Evolutionary conservation across 2,797 vertebrate genomes (phyloP), one percentile per base, ranked within the genome.

Genomic region (Otolemur crassicaudatus): DNA sequence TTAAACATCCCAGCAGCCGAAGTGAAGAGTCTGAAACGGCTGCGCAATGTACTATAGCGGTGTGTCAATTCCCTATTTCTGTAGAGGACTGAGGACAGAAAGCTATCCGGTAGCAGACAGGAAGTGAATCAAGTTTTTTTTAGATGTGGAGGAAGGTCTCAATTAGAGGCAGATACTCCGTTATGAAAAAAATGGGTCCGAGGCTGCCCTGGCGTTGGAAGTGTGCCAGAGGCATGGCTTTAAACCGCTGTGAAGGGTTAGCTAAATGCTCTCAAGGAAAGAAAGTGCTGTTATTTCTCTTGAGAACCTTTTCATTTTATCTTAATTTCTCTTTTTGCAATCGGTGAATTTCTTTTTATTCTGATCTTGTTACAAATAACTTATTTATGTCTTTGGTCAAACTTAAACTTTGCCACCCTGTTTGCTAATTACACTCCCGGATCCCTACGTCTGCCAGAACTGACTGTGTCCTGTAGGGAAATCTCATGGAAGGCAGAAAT

Each of bases 281-380:
- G 34, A 83, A 0, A 19, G n/a, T 83, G 93, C 56, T 82, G 34
- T 7, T 27, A 49, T 31, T 73, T 90, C 25, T n/a, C 4, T 37
- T 83, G 31, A 80, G 82, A 85, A 34, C 3, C 19, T 80, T 83
- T 70, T 46, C 20, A 27, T 40, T 72, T 84, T 85, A 79, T 69
- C 22, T 86, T 77, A 63, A 23, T 69, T 83, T 96, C 34, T 60
- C 29, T 82, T 93, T 25, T 88, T 76, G 49, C 40, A 76, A 43
- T 77, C 29, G 80, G 14, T 23, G 73, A 67, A 87, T 69, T 90
- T 93, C 29, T 82, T 85, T 96, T 92, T 34, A 80, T 92, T 90
- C 20, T 90, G 75, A 82, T 85, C 49, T 87, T 95, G 67, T 49
- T 56, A 46, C 46, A 94, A 88, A 37, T 85, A 76, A 76, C 19